These are phyloP conservation scores for Planiliza haematocheilus DNA, from an alignment of 2,113 vertebrate genomes.

Conservation along the genomic window DNA sequence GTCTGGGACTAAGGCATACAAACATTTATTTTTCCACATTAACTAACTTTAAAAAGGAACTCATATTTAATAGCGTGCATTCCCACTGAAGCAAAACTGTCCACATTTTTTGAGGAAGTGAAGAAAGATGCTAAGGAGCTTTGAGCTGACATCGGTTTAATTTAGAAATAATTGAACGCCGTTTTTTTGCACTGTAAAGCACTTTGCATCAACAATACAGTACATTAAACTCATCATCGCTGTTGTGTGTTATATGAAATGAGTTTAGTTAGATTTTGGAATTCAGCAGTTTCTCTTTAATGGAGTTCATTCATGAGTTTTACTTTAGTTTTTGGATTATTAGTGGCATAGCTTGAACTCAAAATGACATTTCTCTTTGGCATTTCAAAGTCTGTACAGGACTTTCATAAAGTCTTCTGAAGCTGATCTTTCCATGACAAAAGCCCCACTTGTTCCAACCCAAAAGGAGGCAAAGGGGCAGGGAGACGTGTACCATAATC, in stretches of 20 bases:
- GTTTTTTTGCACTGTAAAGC: neutral
- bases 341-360: too few species aligned
- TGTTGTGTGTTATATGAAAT: neutral
- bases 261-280: neutral
- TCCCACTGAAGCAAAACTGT: too few species aligned
- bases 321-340: too few species aligned
- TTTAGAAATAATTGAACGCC: neutral
- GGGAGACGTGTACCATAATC: conserved; percentile 40
- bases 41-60: too few species aligned
- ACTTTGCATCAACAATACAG: neutral
- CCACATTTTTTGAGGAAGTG: too few species aligned
- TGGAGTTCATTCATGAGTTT: neutral
- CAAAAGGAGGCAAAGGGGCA: conserved; percentile 18
- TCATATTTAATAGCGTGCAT: too few species aligned
- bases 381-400: too few species aligned
- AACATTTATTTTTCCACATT: too few species aligned
- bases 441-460: conserved; percentile 34
- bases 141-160: neutral
- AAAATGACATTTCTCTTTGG: too few species aligned
- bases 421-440: conserved; percentile 19
- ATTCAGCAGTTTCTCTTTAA: neutral
- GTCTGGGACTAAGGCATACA: too few species aligned
- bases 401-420: too few species aligned
- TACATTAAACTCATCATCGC: neutral
- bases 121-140: too few species aligned